Percentiles rank a stretch among this genome's conserved stretches.
phyloP scores from a whole-genome alignment of 2,113 vertebrate genomes.

The Eudyptes chrysolophus region DNA sequence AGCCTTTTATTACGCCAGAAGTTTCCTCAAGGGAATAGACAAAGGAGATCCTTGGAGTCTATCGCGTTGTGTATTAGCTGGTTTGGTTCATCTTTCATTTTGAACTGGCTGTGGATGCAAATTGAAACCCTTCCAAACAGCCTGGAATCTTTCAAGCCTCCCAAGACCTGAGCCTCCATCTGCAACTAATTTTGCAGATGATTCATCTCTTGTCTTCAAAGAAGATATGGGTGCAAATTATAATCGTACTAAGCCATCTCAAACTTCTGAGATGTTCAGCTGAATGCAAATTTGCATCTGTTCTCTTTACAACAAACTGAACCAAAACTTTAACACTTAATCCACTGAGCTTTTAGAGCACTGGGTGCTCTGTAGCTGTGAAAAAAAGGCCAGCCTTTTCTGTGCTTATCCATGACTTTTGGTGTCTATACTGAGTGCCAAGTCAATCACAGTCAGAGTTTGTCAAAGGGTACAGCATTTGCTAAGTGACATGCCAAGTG shows the following conservation, averaged over 20 bases:
- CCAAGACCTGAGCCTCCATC: slow-evolving; percentile 31
- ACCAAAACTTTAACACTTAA: neutral
- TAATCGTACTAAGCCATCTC: neutral
- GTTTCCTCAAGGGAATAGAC: neutral
- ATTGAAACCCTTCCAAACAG: slow-evolving; percentile 12
- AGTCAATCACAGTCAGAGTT: neutral
- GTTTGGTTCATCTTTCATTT: slow-evolving; percentile 41
- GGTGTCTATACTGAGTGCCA: neutral
- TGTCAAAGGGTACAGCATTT: neutral
- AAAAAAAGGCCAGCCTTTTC: neutral
- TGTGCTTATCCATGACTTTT: neutral
- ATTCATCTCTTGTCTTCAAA: slow-evolving; percentile 40
- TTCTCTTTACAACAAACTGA: neutral
- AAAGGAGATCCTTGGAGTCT: neutral
- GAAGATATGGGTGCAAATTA: slow-evolving; percentile 26
- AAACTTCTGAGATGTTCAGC: neutral
- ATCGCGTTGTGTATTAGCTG: neutral
- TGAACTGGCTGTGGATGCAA: slow-evolving; percentile 16
- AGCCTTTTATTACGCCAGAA: slow-evolving; percentile 6
- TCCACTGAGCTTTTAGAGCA: neutral
- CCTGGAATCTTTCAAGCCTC: slow-evolving; percentile 12
- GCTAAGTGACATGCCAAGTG: neutral
- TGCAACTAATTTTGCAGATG: slow-evolving; percentile 38
- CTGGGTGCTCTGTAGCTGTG: neutral
- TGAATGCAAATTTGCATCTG: slow-evolving; percentile 17